A percentile compares a stretch with the other conserved stretches of the same genome.
phyloP scores from a whole-genome alignment of 2,888 invertebrate species.

The Aelia acuminata region DNA sequence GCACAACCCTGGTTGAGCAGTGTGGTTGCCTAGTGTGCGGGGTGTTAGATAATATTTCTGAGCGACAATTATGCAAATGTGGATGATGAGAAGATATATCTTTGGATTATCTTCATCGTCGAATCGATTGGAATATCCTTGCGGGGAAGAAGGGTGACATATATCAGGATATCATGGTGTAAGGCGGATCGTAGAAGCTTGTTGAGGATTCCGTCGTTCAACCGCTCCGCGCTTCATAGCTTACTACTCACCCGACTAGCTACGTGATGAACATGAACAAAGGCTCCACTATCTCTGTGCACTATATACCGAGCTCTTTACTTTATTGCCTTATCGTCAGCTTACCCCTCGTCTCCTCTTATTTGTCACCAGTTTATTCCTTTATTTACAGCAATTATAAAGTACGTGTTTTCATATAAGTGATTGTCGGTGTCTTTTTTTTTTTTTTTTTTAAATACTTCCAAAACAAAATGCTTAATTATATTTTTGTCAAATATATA shows the following conservation, averaged over 20 bases:
- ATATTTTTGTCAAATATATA: no score
- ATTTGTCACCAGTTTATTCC: not conserved
- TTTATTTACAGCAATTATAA: no score
- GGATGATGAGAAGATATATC: not conserved
- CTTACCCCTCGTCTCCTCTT: not conserved
- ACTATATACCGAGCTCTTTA: not conserved
- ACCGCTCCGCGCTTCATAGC: not conserved
- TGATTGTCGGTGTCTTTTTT: no score
- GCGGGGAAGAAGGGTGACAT: not conserved
- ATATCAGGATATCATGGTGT: not conserved
- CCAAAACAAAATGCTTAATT: no score
- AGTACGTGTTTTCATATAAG: no score
- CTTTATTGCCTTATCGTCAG: not conserved
- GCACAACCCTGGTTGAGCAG: no score
- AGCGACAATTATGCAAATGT: no score
- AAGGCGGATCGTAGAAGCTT: not conserved
- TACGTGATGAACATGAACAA: constrained; percentile 41
- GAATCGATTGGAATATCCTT: not conserved
- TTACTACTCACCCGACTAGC: not conserved
- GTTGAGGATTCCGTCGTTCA: constrained; percentile 13
- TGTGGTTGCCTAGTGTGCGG: no score
- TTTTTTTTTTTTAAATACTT: no score
- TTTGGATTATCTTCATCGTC: not conserved
- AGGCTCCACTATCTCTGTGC: not conserved
- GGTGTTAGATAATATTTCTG: no score